These are phyloP conservation scores for Sebastes baramenuke DNA, from an alignment of 2,797 vertebrate genomes.

Conservation along the genomic window DNA sequence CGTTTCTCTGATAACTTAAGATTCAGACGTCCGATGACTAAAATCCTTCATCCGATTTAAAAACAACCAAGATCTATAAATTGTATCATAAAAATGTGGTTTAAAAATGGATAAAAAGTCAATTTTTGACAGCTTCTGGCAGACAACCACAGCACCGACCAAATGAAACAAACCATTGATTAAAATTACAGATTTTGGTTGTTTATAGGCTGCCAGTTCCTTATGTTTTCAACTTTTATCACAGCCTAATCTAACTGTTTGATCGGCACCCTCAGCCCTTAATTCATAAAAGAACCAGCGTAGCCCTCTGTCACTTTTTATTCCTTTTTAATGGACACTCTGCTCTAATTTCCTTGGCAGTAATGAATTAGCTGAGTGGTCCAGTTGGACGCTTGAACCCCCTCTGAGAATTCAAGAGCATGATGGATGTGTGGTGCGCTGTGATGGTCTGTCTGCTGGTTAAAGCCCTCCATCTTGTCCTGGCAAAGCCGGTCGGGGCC, in stretches of 20 bases:
- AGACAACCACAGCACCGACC: not conserved
- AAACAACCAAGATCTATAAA: not conserved
- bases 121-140: not conserved
- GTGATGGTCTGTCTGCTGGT: slow-evolving; percentile 67
- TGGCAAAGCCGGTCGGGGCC: not conserved
- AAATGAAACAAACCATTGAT: not conserved
- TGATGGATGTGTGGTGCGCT: slow-evolving; percentile 79
- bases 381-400: slow-evolving; percentile 60
- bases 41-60: not conserved
- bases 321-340: slow-evolving; percentile 72
- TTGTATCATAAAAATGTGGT: not conserved
- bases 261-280: slow-evolving; percentile 5
- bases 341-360: slow-evolving; percentile 72
- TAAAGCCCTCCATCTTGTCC: slow-evolving; percentile 53
- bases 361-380: slow-evolving; percentile 74
- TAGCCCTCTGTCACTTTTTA: slow-evolving; percentile 51
- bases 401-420: slow-evolving; percentile 53
- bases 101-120: not conserved
- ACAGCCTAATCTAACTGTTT: slow-evolving; percentile 24
- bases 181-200: not conserved
- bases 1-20: not conserved
- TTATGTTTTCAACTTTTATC: slow-evolving; percentile 5
- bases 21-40: not conserved
- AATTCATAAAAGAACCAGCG: slow-evolving; percentile 34
- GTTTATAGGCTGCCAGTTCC: slow-evolving; percentile 2